phyloP scores from a whole-genome alignment of 2,797 vertebrate genomes.

The Cuniculus paca region DNA sequence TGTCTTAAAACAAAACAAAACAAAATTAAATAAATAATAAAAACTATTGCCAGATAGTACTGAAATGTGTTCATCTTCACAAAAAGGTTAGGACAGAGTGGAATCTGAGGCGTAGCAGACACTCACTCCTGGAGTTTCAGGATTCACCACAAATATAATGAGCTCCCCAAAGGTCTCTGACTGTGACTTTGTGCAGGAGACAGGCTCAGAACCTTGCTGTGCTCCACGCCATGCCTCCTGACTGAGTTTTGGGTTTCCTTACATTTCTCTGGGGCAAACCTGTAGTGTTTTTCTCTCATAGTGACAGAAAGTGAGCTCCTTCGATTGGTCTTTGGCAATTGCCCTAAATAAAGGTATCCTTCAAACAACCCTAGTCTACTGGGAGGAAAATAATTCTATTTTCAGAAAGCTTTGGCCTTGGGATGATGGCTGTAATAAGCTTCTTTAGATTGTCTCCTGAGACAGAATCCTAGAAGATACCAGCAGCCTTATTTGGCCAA shows the following conservation, averaged over 20 bases:
- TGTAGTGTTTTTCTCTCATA: neutral
- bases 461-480: no score
- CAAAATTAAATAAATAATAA: neutral
- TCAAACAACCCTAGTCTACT: neutral
- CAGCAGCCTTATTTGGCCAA: neutral
- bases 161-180: neutral
- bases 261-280: neutral
- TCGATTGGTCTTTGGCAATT: conserved; percentile 26
- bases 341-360: neutral
- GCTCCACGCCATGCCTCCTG: no score
- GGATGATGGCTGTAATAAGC: neutral
- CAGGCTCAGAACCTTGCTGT: neutral
- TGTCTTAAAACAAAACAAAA: neutral
- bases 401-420: neutral
- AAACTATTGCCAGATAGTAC: neutral
- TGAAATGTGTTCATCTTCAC: neutral
- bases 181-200: no score
- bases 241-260: neutral
- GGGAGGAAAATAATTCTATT: neutral
- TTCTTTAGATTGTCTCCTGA: neutral
- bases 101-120: accelerated
- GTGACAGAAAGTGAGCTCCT: neutral
- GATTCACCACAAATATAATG: neutral
- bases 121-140: neutral
- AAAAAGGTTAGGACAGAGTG: neutral